A percentile compares a stretch with the other conserved stretches of the same genome.
Conservation (phyloP, 2,797 vertebrate species). For the Myotis pilosus region DNA sequence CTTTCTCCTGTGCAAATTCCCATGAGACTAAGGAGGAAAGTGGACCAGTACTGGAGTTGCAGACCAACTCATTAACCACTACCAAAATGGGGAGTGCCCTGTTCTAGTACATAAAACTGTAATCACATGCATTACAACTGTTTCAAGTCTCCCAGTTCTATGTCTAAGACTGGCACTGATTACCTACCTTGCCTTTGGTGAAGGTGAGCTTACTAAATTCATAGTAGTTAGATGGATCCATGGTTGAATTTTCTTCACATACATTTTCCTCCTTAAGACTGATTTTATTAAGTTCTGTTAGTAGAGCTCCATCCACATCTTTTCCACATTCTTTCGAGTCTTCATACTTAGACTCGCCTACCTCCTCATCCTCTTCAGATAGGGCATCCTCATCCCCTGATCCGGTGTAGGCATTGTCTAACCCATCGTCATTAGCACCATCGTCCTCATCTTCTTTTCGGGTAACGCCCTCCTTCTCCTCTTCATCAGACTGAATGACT, state of each 20-base stretch:
- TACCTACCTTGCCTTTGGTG: conserved; percentile 96
- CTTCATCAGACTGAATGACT: conserved; percentile 76
- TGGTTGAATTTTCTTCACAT: conserved; percentile 77
- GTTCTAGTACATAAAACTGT: neutral
- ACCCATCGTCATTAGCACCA: conserved; percentile 85
- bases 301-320: conserved; percentile 44
- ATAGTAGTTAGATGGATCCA: conserved; percentile 81
- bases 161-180: conserved; percentile 42
- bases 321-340: conserved; percentile 57
- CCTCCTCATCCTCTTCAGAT: conserved; percentile 87
- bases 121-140: neutral
- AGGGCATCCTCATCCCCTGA: conserved; percentile 88
- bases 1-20: neutral
- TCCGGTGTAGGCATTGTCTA: conserved; percentile 84
- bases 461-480: conserved; percentile 70
- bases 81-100: neutral
- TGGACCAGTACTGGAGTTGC: neutral
- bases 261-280: conserved; percentile 70
- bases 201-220: conserved; percentile 90
- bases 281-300: conserved; percentile 69
- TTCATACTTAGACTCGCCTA: conserved; percentile 65
- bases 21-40: neutral
- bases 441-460: conserved; percentile 78
- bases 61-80: neutral
- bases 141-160: neutral